phyloP scores from a whole-genome alignment of 2,113 vertebrate genomes.

The Apodemus sylvaticus region DNA sequence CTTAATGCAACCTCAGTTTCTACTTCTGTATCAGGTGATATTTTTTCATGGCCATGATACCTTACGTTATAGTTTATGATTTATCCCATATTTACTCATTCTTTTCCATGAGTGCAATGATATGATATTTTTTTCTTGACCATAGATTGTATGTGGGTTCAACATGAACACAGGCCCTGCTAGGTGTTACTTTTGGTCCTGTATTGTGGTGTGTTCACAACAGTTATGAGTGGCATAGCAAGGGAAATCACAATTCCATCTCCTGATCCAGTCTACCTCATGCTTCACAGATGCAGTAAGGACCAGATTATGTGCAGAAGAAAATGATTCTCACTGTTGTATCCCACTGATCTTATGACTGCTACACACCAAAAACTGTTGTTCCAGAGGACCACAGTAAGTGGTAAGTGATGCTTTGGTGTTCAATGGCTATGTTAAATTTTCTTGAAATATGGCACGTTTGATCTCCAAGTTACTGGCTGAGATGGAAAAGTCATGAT shows the following conservation, averaged over 20 bases:
- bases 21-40: not conserved
- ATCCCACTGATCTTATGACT: not conserved
- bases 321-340: not conserved
- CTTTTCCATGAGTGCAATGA: not conserved
- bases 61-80: not conserved
- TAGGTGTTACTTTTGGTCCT: not conserved
- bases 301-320: not conserved
- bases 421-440: not conserved
- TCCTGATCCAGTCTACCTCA: not conserved
- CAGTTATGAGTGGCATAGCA: not conserved
- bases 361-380: not conserved
- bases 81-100: slow-evolving; percentile 2
- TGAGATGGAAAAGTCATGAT: not conserved
- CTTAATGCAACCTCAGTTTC: not conserved
- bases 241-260: not conserved
- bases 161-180: not conserved
- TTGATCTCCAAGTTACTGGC: not conserved
- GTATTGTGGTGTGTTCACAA: not conserved
- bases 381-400: not conserved
- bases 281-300: not conserved
- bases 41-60: not conserved
- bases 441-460: slow-evolving; percentile 20
- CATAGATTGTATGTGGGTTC: not conserved
- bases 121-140: not conserved
- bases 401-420: not conserved